Percentiles rank a stretch among this genome's conserved stretches.
Conservation (phyloP, 2,888 invertebrate genomes). For the Oeneis ivallda region DNA sequence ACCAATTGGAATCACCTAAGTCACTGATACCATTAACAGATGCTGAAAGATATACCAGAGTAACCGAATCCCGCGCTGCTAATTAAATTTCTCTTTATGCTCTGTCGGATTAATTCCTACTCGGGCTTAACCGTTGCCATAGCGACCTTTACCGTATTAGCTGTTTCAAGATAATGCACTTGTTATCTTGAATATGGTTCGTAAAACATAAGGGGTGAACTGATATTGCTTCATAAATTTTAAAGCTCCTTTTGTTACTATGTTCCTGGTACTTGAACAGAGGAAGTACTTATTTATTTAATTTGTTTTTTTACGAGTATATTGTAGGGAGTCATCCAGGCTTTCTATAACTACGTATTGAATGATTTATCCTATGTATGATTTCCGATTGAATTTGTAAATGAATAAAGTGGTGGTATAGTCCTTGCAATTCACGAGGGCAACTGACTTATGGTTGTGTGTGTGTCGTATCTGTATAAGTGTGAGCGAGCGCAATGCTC, state of each 20-base stretch:
- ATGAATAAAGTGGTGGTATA: too few relatives aligned
- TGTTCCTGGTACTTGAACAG: conserved; percentile 2
- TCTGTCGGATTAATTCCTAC: conserved; percentile 54
- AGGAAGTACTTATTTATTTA: too few relatives aligned
- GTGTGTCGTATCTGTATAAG: too few relatives aligned
- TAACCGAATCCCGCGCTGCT: conserved; percentile 40
- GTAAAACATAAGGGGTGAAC: conserved; percentile 3
- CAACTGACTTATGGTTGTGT: too few relatives aligned
- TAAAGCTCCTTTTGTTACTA: not conserved
- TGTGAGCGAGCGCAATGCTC: too few relatives aligned
- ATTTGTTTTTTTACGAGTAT: too few relatives aligned
- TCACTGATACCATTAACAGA: conserved; percentile 26
- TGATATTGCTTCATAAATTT: conserved; percentile 8
- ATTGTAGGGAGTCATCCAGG: too few relatives aligned
- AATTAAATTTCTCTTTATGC: conserved; percentile 66
- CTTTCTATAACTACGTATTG: too few relatives aligned
- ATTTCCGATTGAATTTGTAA: too few relatives aligned
- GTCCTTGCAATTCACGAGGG: too few relatives aligned
- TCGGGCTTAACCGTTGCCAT: conserved; percentile 38
- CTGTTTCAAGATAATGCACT: conserved; percentile 25
- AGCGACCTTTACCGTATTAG: conserved; percentile 39
- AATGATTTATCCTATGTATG: too few relatives aligned
- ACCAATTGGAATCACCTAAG: conserved; percentile 16
- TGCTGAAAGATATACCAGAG: conserved; percentile 24
- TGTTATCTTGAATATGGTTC: conserved; percentile 12